Conservation (phyloP, 1,140 invertebrate species). For the Portunus trituberculatus region DNA sequence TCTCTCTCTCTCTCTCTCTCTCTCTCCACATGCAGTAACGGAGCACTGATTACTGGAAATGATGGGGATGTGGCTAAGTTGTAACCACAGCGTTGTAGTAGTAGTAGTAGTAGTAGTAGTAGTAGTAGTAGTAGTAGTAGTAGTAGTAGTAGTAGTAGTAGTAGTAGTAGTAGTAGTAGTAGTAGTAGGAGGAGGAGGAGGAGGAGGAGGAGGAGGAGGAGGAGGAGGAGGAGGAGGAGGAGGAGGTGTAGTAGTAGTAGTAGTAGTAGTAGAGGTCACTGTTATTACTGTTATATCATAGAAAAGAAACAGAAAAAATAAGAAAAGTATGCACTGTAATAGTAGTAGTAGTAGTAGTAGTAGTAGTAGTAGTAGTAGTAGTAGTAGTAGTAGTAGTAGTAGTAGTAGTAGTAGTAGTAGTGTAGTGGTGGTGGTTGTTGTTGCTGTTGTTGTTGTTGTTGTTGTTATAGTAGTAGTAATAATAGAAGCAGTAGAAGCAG, state of each 20-base stretch:
- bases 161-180: not conserved
- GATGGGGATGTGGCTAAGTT: not conserved
- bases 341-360: conserved; percentile 7
- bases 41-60: not conserved
- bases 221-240: not conserved
- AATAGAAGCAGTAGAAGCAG: not conserved
- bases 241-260: not conserved
- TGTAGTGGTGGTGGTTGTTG: not conserved
- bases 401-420: conserved; percentile 7
- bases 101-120: conserved; percentile 41
- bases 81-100: not conserved
- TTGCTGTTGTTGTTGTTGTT: too few relatives aligned
- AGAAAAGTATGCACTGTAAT: not conserved
- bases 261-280: not conserved
- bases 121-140: not conserved
- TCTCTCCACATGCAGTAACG: not conserved
- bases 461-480: not conserved
- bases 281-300: too few relatives aligned
- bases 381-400: conserved; percentile 18
- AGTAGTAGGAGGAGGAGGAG: conserved; percentile 23
- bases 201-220: not conserved
- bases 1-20: too few relatives aligned
- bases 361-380: conserved; percentile 30
- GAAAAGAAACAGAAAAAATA: not conserved
- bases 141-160: conserved; percentile 13